Evolutionary conservation across 2,888 invertebrate genomes (phyloP), one percentile per base, ranked within the genome.

Genomic region (Scaptomyza caliginosa): DNA sequence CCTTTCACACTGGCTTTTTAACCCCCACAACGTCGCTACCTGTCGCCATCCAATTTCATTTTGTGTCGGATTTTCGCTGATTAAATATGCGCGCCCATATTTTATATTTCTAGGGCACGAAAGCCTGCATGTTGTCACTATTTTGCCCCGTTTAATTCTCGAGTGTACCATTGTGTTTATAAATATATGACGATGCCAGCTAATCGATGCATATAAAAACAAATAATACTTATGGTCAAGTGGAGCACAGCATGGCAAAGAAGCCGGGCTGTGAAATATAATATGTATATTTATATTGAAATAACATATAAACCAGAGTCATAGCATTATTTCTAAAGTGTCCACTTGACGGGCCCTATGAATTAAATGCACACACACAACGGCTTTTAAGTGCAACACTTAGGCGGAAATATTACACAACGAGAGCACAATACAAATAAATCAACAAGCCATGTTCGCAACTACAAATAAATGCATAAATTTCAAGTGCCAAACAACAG

Each of bases 381-480:
- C 38, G 19, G 39, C 16, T 40, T 45, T 58, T n/a, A 19, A 69
- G 73, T 49, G 67, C 59, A 59, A 62, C 73, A 60, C 75, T 76
- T 55, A 50, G 45, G 55, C 65, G 69, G 46, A 76, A 78, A 74
- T 71, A 77, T 74, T 67, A 76, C 81, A 84, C 70, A 70, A 46
- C 54, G 21, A 72, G 67, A 57, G 67, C 54, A 75, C 76, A 84
- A 78, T 81, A 76, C 69, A 81, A 16, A 83, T 82, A 82, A 82
- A 84, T 82, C 78, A 80, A 69, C 74, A 59, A 62, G 56, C 64
- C 56, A 16, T 62, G 67, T 64, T 54, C 71, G 55, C 67, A 64
- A 69, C 65, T 58, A 78, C 74, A 81, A 73, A 79, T 75, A 73
- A 82, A 85, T 83, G 74, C 85, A 82, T 82, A 85, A 85, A 79